phyloP scores from a whole-genome alignment of 2,797 vertebrate species.

The Varecia variegata region DNA sequence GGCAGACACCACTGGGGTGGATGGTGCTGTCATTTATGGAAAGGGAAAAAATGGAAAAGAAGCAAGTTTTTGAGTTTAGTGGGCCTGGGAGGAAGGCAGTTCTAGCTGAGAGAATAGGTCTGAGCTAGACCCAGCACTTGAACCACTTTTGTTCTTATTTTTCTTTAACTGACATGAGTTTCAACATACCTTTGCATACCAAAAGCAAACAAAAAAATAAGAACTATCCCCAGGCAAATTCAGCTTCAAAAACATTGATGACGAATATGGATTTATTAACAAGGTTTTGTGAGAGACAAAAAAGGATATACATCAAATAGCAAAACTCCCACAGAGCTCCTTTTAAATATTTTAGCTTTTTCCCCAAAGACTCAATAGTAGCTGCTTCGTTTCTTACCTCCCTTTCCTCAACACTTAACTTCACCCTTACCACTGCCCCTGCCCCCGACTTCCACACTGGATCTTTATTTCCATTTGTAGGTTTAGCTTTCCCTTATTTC shows the following conservation, averaged over 20 bases:
- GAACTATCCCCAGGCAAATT: not conserved
- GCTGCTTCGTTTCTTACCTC: not conserved
- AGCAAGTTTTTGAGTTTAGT: not conserved
- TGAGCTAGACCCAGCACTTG: not conserved
- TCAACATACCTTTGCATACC: not conserved
- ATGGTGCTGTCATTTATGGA: constrained; percentile 48
- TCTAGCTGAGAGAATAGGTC: not conserved
- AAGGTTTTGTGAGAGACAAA: not conserved
- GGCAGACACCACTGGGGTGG: not conserved
- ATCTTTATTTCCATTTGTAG: not conserved
- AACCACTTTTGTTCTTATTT: not conserved
- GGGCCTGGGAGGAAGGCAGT: not conserved
- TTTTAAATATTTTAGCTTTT: not conserved
- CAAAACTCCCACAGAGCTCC: not conserved
- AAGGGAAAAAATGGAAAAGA: not conserved
- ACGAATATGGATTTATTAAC: not conserved
- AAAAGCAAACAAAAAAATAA: not conserved
- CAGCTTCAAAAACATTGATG: not conserved
- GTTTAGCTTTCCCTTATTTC: not conserved
- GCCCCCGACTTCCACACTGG: not conserved
- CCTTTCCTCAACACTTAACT: not conserved
- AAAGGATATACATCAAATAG: not conserved
- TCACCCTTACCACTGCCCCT: not conserved
- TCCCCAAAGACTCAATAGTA: not conserved
- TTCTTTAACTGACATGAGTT: not conserved